Evolutionary conservation across 2,797 vertebrate species (phyloP), one percentile per base, ranked within the genome.

Genomic region (Momotus momota): DNA sequence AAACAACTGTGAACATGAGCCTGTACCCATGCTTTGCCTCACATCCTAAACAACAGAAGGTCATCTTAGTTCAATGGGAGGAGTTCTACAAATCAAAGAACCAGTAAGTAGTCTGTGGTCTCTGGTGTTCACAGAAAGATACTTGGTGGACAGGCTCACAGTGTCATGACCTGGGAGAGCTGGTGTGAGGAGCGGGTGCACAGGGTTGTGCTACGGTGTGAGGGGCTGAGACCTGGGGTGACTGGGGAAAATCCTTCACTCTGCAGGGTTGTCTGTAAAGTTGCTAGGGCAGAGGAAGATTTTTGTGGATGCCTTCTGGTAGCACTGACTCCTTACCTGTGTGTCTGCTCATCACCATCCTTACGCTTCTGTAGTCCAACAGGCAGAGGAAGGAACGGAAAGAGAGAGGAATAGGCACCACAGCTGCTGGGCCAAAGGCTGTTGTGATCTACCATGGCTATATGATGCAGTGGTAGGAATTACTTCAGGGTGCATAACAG

Each of bases 21-120:
- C 52, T 75, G 14, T 40, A 17, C 4, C 65, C 12, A 23, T 10
- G 40, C 14, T 14, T 60, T 33, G 3, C 16, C 29, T 12, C 12
- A 26, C 0, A 0, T 9, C 29, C 27, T 41, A 12, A 75, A n/a
- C 10, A 69, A 14, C 7, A 22, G 26, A 20, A 64, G 22, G 4
- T 38, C 27, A 23, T 79, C 26, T 27, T 81, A 40, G 23, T 23
- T 41, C 1, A 0, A 1, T 12, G 25, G 23, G 12, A 60, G 23
- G 13, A 26, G 11, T 29, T 66, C 54, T 43, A 55, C 13, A 67
- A 78, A 64, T 33, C 8, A 55, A 55, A 77, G 57, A 54, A 81
- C 48, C 3, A 25, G 11, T 12, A 40, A 77, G 6, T 33, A 13
- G 12, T 51, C 4, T 0, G 0, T 40, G n/a, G 35, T 74, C 29